Percentiles rank a stretch among this genome's conserved stretches.
phyloP scores from a whole-genome alignment of 1,140 invertebrate genomes.

The Drosophila pallidifrons region DNA sequence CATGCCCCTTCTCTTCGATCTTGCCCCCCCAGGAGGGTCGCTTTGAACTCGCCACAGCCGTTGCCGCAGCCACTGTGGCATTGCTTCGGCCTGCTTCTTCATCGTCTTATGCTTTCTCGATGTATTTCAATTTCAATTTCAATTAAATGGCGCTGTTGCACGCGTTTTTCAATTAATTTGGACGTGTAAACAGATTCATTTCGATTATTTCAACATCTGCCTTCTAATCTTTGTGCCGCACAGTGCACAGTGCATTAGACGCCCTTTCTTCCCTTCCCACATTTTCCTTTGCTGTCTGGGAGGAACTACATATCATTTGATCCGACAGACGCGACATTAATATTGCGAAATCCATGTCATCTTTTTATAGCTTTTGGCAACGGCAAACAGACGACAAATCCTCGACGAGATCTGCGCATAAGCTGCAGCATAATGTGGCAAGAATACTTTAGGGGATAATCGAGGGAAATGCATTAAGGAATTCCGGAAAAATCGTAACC shows the following conservation, averaged over 20 bases:
- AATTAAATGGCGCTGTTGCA: slow-evolving; percentile 81
- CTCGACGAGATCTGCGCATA: background rate
- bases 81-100: background rate
- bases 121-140: slow-evolving; percentile 71
- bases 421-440: background rate
- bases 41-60: slow-evolving; percentile 47
- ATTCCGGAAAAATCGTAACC: slow-evolving; percentile 1
- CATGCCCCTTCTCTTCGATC: slow-evolving; percentile 19
- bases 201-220: slow-evolving; percentile 84
- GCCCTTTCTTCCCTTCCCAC: slow-evolving; percentile 1
- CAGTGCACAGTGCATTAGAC: slow-evolving; percentile 3
- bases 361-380: slow-evolving; percentile 60
- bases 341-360: slow-evolving; percentile 55
- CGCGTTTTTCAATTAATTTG: slow-evolving; percentile 82
- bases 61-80: too few relatives aligned
- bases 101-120: slow-evolving; percentile 7
- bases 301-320: slow-evolving; percentile 6
- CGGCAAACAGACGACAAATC: slow-evolving; percentile 20
- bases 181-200: slow-evolving; percentile 85
- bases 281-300: background rate
- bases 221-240: slow-evolving; percentile 52
- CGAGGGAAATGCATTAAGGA: background rate
- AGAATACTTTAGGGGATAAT: background rate
- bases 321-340: slow-evolving; percentile 27
- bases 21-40: slow-evolving; percentile 7